Base-by-base conservation (phyloP, 92 coral and sea anemone genomes). In the Metridium senile region DNA sequence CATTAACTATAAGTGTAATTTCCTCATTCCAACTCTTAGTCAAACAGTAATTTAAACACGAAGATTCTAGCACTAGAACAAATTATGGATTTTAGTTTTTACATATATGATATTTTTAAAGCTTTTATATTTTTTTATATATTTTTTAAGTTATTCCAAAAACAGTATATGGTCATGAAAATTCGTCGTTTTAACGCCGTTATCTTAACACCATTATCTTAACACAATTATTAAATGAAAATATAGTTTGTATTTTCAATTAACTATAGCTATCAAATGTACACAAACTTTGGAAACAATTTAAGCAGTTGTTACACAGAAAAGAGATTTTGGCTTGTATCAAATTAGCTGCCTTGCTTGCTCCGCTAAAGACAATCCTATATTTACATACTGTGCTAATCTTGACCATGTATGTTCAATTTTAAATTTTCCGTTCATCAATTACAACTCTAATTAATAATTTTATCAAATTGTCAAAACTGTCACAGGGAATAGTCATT, bases 391-490 rank as follows among this genome's bases (percentile, higher is more conserved):
- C n/a, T 59, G 22, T 59, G 65, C 2, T 1, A 7, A 10, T 18
- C 2, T 21, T 59, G 11, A 59, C 27, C 31, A n/a, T 39, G 65
- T 59, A 25, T 21, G 39, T 28, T 11, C 69, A 30, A 29, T 28
- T 63, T 63, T 39, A 30, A 31, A 29, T 63, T 28, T 63, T 13
- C 39, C 69, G 39, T 63, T 28, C 45, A 63, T 63, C 28, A 63
- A 63, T 63, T 63, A 63, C 27, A 63, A 63, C 20, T 29, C 69
- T 28, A 63, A 63, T 63, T 30, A 63, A 63, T 63, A 29, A 63
- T 63, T 8, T 11, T 26, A 31, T 63, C 27, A 20, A 29, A 30
- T 16, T 31, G 69, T 21, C 69, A 63, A 30, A 13, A 29, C 21
- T 30, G 69, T n/a, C 69, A 63, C 6, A 28, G 20, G n/a, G 23